Conservation (phyloP, 1,140 invertebrate genomes). For the Tetraneura akinire region DNA sequence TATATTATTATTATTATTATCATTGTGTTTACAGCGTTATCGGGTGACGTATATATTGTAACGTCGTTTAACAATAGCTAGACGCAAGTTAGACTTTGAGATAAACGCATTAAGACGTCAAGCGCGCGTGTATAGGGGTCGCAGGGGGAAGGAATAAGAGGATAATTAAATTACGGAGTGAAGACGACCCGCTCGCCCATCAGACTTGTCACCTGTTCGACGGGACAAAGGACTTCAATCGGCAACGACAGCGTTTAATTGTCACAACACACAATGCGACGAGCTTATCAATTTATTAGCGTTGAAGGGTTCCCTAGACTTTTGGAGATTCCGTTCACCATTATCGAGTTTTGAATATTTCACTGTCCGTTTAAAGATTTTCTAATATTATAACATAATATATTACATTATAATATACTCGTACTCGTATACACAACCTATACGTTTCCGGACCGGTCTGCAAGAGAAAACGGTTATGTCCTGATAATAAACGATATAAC, state of each 20-base stretch:
- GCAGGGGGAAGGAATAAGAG: too few relatives aligned
- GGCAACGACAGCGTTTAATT: conserved; percentile 39
- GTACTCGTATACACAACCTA: too few relatives aligned
- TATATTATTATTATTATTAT: too few relatives aligned
- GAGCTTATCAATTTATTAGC: conserved; percentile 42
- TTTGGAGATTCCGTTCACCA: not conserved
- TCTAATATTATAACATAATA: not conserved
- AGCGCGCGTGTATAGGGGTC: not conserved
- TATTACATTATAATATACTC: too few relatives aligned
- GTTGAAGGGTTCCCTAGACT: conserved; percentile 27
- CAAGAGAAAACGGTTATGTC: too few relatives aligned
- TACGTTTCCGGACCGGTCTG: not conserved
- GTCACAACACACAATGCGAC: conserved; percentile 33
- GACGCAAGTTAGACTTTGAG: conserved; percentile 35
- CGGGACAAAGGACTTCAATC: conserved; percentile 40
- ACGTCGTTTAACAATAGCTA: conserved; percentile 16
- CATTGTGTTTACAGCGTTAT: conserved; percentile 32
- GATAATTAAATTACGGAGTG: conserved; percentile 43
- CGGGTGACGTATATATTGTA: conserved; percentile 8
- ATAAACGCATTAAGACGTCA: conserved; percentile 49
- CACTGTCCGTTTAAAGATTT: conserved; percentile 12
- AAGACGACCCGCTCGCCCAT: conserved; percentile 3
- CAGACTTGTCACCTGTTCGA: conserved; percentile 45
- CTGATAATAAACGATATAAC: too few relatives aligned
- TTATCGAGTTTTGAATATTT: conserved; percentile 13